Base-by-base conservation (phyloP, 2,888 invertebrate genomes). In the Agrotis exclamationis region DNA sequence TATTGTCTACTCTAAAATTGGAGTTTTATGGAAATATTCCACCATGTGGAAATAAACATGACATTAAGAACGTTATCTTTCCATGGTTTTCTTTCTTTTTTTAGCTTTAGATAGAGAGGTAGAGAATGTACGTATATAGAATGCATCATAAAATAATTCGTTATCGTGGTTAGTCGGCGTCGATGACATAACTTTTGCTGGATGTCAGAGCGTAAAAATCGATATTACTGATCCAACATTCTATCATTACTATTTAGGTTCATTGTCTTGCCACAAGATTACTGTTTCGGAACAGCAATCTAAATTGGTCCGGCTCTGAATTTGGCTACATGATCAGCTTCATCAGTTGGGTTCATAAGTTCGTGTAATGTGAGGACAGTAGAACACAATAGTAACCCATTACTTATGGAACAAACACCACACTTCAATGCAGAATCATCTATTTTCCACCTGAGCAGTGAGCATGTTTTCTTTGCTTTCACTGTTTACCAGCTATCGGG, bases 1-100 rank as follows among this genome's bases (percentile, higher is more conserved):
- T 51, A 68, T 76, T 76, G 58, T 77, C n/a, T 18, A 48, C 3
- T 48, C 45, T 39, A 20, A 79, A 74, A 74, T 64, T 54, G 62
- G 9, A 39, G 22, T 16, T 22, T 77, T 69, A 47, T 9, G 60
- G 64, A 64, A 68, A 69, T 54, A 39, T 60, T 45, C 24, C 78
- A 54, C 11, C 18, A n/a, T 24, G 9, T 57, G 14, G 24, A 24
- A 33, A 48, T 28, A 18, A 50, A 16, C 39, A 16, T 57, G 18
- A 5, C 18, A 57, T 1, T 51, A 9, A 16, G 22, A 70, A 45
- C 50, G 53, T 48, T 33, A 33, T 39, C 7, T 16, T 53, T 45
- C 28, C 18, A 44, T 50, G n/a, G 28, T n/a, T n/a, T n/a, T n/a
- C n/a, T n/a, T n/a, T n/a, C n/a, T n/a, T n/a, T n/a, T n/a, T n/a